A percentile compares a stretch with the other conserved stretches of the same genome.
These are phyloP conservation scores for Monomorium pharaonis DNA, from an alignment of 1,140 invertebrate genomes.

Conservation along the genomic window DNA sequence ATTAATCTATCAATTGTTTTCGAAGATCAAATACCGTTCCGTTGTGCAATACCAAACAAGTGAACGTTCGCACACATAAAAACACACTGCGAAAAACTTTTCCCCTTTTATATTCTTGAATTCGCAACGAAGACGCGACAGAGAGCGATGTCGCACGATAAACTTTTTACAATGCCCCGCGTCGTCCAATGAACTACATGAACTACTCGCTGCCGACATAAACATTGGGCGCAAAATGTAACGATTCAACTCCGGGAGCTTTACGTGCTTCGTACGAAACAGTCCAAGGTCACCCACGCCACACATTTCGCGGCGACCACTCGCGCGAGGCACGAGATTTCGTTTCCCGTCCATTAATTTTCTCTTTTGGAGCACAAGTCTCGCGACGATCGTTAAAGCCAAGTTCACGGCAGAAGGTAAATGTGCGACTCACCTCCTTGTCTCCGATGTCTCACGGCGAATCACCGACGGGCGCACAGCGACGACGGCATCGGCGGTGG, in stretches of 20 bases:
- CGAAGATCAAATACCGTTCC: background rate
- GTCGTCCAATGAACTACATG: too few relatives aligned
- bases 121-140: background rate
- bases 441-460: slow-evolving; percentile 20
- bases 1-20: background rate
- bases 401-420: too few relatives aligned
- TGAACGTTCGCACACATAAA: background rate
- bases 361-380: background rate
- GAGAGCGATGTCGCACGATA: too few relatives aligned
- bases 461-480: slow-evolving; percentile 5
- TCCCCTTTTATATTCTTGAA: background rate
- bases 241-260: background rate
- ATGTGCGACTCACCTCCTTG: slow-evolving; percentile 45
- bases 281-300: slow-evolving; percentile 37
- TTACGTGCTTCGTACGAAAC: slow-evolving; percentile 1
- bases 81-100: background rate
- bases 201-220: background rate
- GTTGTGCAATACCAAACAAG: background rate
- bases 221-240: background rate
- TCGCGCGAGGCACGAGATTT: background rate
- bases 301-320: background rate
- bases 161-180: too few relatives aligned
- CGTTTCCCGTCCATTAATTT: background rate
- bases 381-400: too few relatives aligned
- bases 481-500: background rate